phyloP scores from a whole-genome alignment of 2,888 invertebrate genomes.

The Cryptocephalus primarius region DNA sequence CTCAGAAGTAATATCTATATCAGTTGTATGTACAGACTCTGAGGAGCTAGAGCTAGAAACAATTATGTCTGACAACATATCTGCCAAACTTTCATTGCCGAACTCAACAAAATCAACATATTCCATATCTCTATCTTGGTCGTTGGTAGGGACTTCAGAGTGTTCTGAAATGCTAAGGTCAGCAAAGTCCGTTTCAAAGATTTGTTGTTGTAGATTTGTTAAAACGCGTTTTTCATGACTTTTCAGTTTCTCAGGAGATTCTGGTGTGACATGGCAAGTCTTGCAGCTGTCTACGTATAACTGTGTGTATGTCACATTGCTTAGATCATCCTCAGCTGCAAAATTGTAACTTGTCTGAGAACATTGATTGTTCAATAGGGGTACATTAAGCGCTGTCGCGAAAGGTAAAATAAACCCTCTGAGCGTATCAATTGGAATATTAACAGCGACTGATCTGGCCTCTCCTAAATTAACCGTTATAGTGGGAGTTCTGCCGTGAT shows the following conservation, averaged over 20 bases:
- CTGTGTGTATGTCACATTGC: constrained; percentile 16
- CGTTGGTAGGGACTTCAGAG: no score
- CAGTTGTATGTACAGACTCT: no score
- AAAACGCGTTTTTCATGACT: constrained; percentile 18
- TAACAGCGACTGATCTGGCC: constrained; percentile 23
- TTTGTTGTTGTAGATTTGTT: constrained; percentile 4
- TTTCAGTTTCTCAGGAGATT: constrained; percentile 1
- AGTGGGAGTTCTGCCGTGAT: constrained; percentile 10
- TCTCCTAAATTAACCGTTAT: constrained; percentile 27
- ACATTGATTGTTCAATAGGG: constrained; percentile 14
- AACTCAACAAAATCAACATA: no score
- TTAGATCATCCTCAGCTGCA: constrained; percentile 12
- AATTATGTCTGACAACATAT: no score
- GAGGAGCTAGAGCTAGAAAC: no score
- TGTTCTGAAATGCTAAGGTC: no score
- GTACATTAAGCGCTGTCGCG: constrained; percentile 26
- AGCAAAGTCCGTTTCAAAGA: background rate
- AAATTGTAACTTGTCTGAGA: constrained; percentile 27
- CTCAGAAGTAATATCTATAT: background rate
- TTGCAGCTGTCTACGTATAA: constrained; percentile 12
- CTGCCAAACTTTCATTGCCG: no score
- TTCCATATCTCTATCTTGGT: no score
- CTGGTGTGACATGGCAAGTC: constrained; percentile 10
- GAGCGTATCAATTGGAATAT: constrained; percentile 27
- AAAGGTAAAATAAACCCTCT: constrained; percentile 31